Conservation (phyloP, 2,797 vertebrate genomes). For the Rhinoraja longicauda region DNA sequence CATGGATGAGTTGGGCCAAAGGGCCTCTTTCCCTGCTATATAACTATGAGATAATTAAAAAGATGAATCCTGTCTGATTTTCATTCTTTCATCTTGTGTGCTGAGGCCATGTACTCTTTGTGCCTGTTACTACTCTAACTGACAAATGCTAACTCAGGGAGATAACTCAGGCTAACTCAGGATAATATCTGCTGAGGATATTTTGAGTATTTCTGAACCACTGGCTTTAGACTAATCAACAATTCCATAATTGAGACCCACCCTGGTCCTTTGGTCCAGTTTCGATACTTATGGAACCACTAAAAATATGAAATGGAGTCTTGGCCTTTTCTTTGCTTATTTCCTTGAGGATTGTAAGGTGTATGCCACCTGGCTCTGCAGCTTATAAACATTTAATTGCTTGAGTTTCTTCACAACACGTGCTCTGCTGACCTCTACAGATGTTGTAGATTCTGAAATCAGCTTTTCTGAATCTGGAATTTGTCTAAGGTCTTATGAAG, state of each 20-base stretch:
- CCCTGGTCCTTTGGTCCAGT: background rate
- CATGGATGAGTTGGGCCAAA: too few relatives aligned
- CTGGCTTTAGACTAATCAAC: background rate
- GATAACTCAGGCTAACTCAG: background rate
- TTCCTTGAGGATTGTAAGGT: constrained; percentile 1
- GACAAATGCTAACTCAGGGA: background rate
- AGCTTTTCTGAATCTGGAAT: constrained; percentile 24
- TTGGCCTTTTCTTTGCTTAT: background rate
- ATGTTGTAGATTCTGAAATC: constrained; percentile 21
- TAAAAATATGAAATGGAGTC: background rate
- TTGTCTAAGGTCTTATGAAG: constrained; percentile 29
- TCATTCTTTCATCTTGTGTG: background rate
- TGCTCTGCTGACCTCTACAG: constrained; percentile 28
- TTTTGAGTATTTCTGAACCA: background rate
- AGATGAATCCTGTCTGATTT: background rate
- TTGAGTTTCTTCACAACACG: constrained; percentile 23
- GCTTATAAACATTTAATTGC: constrained; percentile 27
- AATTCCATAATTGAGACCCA: background rate
- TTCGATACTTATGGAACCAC: background rate
- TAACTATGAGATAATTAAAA: background rate
- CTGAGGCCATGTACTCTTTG: background rate
- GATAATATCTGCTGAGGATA: background rate
- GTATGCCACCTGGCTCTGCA: background rate
- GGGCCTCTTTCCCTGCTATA: too few relatives aligned
- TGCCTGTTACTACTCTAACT: background rate